phyloP scores from a whole-genome alignment of 2,888 invertebrate genomes.

The Calliscelio sp. region DNA sequence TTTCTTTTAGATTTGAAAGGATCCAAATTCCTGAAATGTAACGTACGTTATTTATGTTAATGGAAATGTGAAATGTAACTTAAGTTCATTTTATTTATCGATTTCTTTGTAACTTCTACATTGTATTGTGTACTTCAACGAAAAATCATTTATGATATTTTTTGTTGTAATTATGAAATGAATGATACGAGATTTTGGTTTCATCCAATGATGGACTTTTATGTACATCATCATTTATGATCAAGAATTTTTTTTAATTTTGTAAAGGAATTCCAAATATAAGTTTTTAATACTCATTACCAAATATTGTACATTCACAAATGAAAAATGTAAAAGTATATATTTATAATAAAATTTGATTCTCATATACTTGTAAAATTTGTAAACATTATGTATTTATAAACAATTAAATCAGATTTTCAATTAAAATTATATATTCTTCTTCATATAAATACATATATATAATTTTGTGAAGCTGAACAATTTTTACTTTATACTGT shows the following conservation, averaged over 20 bases:
- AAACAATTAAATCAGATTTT: conserved; percentile 5
- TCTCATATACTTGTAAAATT: conserved; percentile 21
- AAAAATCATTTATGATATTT: background rate
- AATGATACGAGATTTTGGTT: background rate
- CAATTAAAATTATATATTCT: background rate
- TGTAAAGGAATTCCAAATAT: background rate
- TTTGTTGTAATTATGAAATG: background rate
- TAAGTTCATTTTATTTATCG: background rate
- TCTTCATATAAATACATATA: background rate
- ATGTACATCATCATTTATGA: too few relatives aligned
- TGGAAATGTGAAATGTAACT: background rate
- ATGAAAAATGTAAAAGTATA: conserved; percentile 33
- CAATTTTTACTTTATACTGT: conserved; percentile 3
- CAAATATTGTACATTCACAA: conserved; percentile 46
- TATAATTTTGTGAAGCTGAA: background rate
- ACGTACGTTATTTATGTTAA: conserved; percentile 17
- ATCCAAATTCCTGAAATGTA: conserved; percentile 17
- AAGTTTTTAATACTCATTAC: conserved; percentile 46
- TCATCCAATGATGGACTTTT: background rate
- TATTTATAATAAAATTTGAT: conserved; percentile 33
- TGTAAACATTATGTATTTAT: conserved; percentile 39
- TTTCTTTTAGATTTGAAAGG: conserved; percentile 15
- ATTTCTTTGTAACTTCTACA: background rate
- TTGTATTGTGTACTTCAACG: background rate
- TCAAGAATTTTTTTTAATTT: too few relatives aligned